Base-by-base conservation (phyloP, 2,797 vertebrate genomes). In the Lophura swinhoii region DNA sequence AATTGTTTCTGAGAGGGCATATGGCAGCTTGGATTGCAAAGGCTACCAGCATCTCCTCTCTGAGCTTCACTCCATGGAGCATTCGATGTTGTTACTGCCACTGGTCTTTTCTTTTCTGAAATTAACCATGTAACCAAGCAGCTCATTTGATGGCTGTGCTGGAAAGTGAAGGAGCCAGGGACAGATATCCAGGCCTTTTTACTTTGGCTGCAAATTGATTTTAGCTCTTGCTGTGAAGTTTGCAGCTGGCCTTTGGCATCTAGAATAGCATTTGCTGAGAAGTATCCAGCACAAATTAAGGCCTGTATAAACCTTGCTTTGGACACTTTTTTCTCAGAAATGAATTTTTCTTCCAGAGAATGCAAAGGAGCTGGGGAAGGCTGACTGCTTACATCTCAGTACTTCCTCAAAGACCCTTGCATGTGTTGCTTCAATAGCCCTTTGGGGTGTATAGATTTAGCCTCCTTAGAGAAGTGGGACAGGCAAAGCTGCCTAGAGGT, bases 71-170 rank as follows among this genome's bases (percentile, higher is more conserved):
- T 37, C 35, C 58, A 37, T 0, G 0, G 35, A 82, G n/a, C 60
- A 11, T 1, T 53, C 1, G 2, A 90, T 0, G 3, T 49, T 44
- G 14, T 87, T 93, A 76, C 37, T 94, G 66, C 81, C 82, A 17
- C 49, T 71, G 71, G 64, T 94, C 74, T 84, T 91, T 94, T 93
- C 39, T 73, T 91, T 94, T 88, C 77, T 90, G 80, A 96, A 94
- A 93, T 94, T 88, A 94, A 75, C 43, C 90, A 92, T 63, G 67
- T 93, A 93, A 95, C 94, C 86, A 83, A 94, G 74, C n/a, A 83
- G 62, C 81, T 94, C 74, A 93, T 94, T 96, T 94, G 86, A 88
- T 91, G 84, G 86, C 66, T 96, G 91, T 92, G 37, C 84, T 92
- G 86, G 71, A 80, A 91, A 86, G 55, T 0, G 0, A 84, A 90